Percentiles rank a stretch among this genome's conserved stretches.
phyloP scores from a whole-genome alignment of 2,797 vertebrate genomes.

The Pyrocephalus nanus region DNA sequence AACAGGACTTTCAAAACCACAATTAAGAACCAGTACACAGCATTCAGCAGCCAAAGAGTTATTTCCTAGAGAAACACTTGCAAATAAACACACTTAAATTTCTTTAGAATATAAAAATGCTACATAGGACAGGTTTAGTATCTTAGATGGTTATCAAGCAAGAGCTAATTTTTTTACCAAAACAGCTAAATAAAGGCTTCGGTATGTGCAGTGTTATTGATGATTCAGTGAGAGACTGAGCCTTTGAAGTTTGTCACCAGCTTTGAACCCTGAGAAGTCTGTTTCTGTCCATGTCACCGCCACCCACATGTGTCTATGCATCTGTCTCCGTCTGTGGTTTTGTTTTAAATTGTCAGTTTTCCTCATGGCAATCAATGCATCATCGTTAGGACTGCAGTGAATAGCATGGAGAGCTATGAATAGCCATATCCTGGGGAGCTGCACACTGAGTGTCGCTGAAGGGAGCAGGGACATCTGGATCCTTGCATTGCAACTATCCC shows the following conservation, averaged over 20 bases:
- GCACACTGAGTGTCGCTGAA: not conserved
- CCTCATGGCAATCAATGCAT: conserved; percentile 15
- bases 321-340: conserved; percentile 50
- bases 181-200: conserved; percentile 40
- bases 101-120: not conserved
- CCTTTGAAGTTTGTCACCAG: conserved; percentile 50
- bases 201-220: not conserved
- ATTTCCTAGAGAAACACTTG: not conserved
- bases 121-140: not conserved
- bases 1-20: not conserved
- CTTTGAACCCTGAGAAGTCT: conserved; percentile 24
- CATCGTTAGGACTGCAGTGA: not conserved
- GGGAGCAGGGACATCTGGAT: not conserved
- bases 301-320: conserved; percentile 35
- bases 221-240: conserved; percentile 24
- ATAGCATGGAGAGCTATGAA: conserved; percentile 16
- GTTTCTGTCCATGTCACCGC: conserved; percentile 35
- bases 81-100: not conserved
- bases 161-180: conserved; percentile 34
- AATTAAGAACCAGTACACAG: not conserved
- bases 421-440: not conserved
- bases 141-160: not conserved
- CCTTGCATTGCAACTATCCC: not conserved
- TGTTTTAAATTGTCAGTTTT: conserved; percentile 59
- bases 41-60: not conserved